Percentiles rank a stretch among this genome's conserved stretches.
These are phyloP conservation scores for Lichenostomus cassidix DNA, from an alignment of 2,113 vertebrate species.

Conservation along the genomic window DNA sequence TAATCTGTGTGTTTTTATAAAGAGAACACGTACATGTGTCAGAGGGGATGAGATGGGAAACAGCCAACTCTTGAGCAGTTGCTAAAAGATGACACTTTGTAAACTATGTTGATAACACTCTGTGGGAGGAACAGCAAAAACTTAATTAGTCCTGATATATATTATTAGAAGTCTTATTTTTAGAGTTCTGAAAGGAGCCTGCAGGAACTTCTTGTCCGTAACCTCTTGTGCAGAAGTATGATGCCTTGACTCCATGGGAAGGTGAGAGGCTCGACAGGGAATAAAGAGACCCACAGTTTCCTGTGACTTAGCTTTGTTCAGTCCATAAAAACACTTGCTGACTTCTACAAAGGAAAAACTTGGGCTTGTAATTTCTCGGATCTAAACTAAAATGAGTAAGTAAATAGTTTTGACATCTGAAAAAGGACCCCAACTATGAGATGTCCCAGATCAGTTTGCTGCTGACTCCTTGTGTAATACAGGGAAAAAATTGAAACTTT, in stretches of 20 bases:
- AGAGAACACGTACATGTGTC: slow-evolving; percentile 27
- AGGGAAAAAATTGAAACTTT: not conserved
- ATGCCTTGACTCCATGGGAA: not conserved
- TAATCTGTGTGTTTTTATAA: not conserved
- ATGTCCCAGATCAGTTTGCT: not conserved
- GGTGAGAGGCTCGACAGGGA: not conserved
- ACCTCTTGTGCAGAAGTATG: not conserved
- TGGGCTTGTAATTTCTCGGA: not conserved
- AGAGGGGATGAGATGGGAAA: not conserved
- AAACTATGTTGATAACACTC: slow-evolving; percentile 78
- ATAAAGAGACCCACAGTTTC: not conserved
- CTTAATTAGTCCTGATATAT: slow-evolving; percentile 81
- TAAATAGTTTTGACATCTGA: not conserved
- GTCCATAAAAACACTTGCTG: not conserved
- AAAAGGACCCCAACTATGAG: not conserved
- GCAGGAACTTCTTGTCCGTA: not conserved
- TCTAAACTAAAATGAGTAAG: not conserved
- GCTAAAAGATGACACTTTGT: slow-evolving; percentile 81
- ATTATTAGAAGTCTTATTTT: slow-evolving; percentile 73
- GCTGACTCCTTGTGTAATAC: not conserved
- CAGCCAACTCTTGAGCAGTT: slow-evolving; percentile 69
- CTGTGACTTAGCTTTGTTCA: not conserved
- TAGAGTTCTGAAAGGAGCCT: not conserved
- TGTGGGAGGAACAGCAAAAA: slow-evolving; percentile 70
- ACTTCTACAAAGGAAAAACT: not conserved